Conservation (phyloP, 2,113 vertebrate species). For the Ciconia stormi region DNA sequence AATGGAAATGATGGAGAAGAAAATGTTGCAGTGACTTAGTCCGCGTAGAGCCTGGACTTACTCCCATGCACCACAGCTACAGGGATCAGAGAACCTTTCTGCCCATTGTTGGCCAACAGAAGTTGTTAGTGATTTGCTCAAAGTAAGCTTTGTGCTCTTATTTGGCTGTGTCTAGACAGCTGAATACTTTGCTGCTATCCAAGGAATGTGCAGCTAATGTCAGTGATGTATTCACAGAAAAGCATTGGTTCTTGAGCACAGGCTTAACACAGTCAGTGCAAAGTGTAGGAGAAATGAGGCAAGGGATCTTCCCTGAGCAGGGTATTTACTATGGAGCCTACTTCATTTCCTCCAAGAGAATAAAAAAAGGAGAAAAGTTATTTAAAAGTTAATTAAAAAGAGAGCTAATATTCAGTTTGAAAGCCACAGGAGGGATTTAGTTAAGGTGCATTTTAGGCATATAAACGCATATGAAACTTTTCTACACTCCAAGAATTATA, state of each 20-base stretch:
- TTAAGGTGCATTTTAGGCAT: neutral
- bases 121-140: slow-evolving; percentile 65
- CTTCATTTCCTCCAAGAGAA: neutral
- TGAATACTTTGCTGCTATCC: slow-evolving; percentile 55
- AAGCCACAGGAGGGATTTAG: neutral
- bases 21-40: slow-evolving; percentile 19
- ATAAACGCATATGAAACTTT: neutral
- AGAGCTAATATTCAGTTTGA: neutral
- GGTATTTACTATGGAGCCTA: neutral
- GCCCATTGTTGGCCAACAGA: slow-evolving; percentile 47
- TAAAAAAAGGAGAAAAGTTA: neutral
- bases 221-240: slow-evolving; percentile 50
- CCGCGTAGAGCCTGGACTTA: neutral
- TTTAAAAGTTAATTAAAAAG: neutral
- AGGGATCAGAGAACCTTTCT: slow-evolving; percentile 45
- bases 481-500: neutral
- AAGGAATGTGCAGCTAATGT: slow-evolving; percentile 67
- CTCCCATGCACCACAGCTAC: neutral
- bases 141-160: slow-evolving; percentile 67
- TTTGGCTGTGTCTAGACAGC: slow-evolving; percentile 72
- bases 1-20: slow-evolving; percentile 56
- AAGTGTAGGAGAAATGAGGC: neutral
- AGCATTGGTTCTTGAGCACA: slow-evolving; percentile 42
- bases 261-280: neutral
- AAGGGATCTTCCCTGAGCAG: neutral